Percentiles rank a stretch among this genome's conserved stretches.
Conservation (phyloP, 2,797 vertebrate genomes). For the Synanceia verrucosa region DNA sequence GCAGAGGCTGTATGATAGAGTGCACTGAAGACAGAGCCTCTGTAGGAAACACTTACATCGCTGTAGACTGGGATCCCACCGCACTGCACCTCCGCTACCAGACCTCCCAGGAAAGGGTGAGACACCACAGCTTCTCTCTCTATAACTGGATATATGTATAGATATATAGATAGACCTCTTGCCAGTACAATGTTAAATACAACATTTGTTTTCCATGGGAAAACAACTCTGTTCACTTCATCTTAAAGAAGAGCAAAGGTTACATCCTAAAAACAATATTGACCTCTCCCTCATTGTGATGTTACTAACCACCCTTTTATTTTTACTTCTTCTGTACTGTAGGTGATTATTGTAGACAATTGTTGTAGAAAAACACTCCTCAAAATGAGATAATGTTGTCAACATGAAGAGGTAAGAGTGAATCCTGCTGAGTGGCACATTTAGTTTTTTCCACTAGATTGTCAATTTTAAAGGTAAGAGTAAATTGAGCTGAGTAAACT, state of each 20-base stretch:
- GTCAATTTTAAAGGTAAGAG: neutral
- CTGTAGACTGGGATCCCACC: slow-evolving; percentile 98
- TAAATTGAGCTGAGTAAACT: neutral
- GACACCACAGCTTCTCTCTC: neutral
- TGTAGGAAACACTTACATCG: slow-evolving; percentile 94
- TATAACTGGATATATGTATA: too few species aligned
- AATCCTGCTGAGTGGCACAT: too few species aligned
- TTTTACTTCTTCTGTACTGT: neutral
- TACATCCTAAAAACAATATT: neutral
- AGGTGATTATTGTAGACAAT: neutral
- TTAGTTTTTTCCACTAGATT: neutral
- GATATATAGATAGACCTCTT: too few species aligned
- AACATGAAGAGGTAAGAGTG: neutral
- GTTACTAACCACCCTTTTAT: too few species aligned
- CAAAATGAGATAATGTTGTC: neutral
- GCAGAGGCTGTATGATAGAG: slow-evolving; percentile 93
- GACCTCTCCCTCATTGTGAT: neutral
- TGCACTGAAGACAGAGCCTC: slow-evolving; percentile 92
- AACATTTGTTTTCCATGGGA: too few species aligned
- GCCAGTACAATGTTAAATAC: neutral
- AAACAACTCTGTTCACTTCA: neutral
- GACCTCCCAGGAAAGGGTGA: slow-evolving; percentile 97
- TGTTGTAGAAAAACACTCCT: neutral
- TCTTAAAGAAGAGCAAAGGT: neutral
- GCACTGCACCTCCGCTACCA: slow-evolving; percentile 98